Evolutionary conservation across 2,113 vertebrate species (phyloP), one percentile per base, ranked within the genome.

Genomic region (Chinchilla lanigera): DNA sequence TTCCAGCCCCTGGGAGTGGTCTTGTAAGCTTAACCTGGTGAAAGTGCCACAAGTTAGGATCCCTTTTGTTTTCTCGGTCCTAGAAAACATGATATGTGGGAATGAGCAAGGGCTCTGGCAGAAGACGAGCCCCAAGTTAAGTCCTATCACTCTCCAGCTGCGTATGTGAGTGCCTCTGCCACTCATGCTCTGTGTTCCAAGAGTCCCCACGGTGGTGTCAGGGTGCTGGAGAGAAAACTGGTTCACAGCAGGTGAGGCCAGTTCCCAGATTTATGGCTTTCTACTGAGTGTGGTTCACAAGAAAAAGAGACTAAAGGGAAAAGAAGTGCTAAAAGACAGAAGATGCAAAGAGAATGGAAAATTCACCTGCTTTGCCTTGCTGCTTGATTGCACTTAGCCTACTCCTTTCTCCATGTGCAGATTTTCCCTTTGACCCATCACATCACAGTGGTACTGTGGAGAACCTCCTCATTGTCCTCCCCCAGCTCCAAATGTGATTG

Each of bases 241-340:
- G 13, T 97, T 75, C 96, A 81, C 0, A 0, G 85, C 41, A 86
- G 1, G 0, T 69, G 89, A 93, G 56, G 47, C 28, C 65, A 90
- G 41, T 86, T 93, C 41, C 78, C 22, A 73, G 52, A 38, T 77
- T 86, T 58, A 84, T 54, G 28, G 60, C 26, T 92, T 84, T 85
- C 88, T 61, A 28, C 35, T 26, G 61, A 86, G 65, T 82, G 81
- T 88, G 30, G 90, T 38, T 96, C 52, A 94, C 60, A 87, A 88
- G 86, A 89, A 95, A 38, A 81, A 75, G 38, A 90, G 73, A 47
- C 52, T 54, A 52, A 83, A 44, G 3, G 20, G 58, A 94, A 67
- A 1, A 4, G 26, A 11, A n/a, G 0, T 69, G 60, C 41, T 81
- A 22, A 90, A 89, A 84, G 90, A 35, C 50, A 61, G n/a, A 75